Conservation (phyloP, 2,113 vertebrate species). For the Lagenorhynchus albirostris region DNA sequence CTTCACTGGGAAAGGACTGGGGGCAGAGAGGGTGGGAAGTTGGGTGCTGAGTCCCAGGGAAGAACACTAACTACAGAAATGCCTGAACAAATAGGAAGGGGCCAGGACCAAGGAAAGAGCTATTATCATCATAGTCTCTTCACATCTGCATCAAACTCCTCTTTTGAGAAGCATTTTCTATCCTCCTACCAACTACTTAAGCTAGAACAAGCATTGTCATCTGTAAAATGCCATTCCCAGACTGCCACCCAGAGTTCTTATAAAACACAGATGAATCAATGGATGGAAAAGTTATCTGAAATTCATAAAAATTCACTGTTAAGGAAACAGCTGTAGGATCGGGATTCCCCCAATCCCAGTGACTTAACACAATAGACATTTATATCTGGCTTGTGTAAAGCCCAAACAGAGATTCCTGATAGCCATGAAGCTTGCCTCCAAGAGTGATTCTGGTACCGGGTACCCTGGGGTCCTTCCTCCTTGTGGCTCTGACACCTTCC, state of each 20-base stretch:
- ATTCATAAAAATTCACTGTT: neutral
- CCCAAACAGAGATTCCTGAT: neutral
- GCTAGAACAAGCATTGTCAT: neutral
- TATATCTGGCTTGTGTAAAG: neutral
- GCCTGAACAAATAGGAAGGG: neutral
- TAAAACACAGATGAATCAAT: neutral
- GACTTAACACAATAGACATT: neutral
- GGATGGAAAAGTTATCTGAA: neutral
- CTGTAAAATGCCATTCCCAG: neutral
- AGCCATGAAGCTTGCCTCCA: neutral
- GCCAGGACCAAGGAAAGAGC: neutral
- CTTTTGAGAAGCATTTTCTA: neutral
- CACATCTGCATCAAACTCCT: neutral
- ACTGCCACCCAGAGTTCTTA: constrained; percentile 27
- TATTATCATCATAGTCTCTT: no score
- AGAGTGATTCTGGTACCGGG: neutral
- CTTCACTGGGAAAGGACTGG: fast-evolving
- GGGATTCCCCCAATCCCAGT: neutral
- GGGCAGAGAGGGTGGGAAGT: fast-evolving
- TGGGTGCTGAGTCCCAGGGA: neutral
- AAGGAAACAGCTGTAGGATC: neutral
- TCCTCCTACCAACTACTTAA: neutral
- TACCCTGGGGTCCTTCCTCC: neutral
- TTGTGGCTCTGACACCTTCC: neutral
- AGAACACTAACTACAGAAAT: neutral